Conservation (phyloP, 2,113 vertebrate genomes). For the Nesogale talazaci region DNA sequence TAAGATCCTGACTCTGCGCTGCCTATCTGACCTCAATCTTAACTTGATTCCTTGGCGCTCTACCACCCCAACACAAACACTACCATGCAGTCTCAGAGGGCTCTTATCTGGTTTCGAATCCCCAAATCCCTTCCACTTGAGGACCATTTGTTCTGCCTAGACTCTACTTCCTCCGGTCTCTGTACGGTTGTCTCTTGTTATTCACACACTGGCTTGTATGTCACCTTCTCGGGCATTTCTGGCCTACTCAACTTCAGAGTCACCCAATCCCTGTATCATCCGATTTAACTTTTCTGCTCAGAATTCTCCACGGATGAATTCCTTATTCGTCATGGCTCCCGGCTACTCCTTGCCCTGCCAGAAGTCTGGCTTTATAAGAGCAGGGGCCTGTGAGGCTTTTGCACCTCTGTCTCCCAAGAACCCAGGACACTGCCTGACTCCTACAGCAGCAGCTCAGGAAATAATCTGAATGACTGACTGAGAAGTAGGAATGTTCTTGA, state of each 20-base stretch:
- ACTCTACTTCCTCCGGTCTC: background rate
- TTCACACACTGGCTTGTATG: slow-evolving; percentile 28
- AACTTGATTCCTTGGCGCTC: background rate
- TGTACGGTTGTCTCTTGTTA: background rate
- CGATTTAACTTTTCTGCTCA: background rate
- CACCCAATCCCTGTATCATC: background rate
- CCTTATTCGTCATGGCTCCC: background rate
- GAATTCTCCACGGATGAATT: background rate
- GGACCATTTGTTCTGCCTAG: background rate
- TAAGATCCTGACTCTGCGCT: slow-evolving; percentile 28
- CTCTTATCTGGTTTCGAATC: slow-evolving; percentile 11
- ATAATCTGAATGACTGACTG: background rate
- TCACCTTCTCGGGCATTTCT: slow-evolving; percentile 12
- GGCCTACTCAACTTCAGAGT: background rate
- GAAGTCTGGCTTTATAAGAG: background rate
- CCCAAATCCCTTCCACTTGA: background rate
- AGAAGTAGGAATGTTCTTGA: background rate
- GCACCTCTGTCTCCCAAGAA: background rate
- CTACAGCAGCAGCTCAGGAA: background rate
- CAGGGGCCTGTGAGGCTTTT: background rate
- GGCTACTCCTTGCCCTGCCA: background rate
- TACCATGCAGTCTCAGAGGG: background rate
- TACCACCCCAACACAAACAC: background rate
- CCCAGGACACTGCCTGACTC: background rate
- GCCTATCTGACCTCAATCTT: background rate